A percentile compares a stretch with the other conserved stretches of the same genome.
These are phyloP conservation scores for Cephus pygmeus DNA, from an alignment of 2,888 invertebrate species.

Conservation along the genomic window DNA sequence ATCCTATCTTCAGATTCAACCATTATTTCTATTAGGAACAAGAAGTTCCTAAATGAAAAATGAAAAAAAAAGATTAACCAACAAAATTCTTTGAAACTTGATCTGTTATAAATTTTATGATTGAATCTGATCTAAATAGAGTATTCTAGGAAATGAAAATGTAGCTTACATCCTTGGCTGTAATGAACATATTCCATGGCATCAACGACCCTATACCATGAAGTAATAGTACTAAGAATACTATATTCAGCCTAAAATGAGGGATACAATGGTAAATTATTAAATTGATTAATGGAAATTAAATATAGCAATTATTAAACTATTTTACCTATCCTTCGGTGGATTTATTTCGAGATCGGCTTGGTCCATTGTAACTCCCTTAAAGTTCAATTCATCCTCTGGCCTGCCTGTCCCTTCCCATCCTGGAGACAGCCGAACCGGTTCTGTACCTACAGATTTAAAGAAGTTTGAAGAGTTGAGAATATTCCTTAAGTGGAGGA, in stretches of 20 bases:
- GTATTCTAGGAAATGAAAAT: background rate
- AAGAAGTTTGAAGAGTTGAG: background rate
- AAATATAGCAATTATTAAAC: background rate
- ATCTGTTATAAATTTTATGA: background rate
- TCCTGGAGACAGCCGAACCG: conserved; percentile 86
- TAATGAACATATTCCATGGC: conserved; percentile 99
- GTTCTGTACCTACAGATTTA: conserved; percentile 70
- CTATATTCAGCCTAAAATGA: conserved; percentile 74
- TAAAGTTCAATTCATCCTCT: conserved; percentile 86
- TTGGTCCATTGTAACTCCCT: conserved; percentile 77
- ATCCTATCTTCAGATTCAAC: conserved; percentile 7
- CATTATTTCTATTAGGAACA: background rate
- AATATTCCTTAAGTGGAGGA: background rate
- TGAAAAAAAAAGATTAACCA: background rate
- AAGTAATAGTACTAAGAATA: conserved; percentile 88
- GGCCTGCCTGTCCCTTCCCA: conserved; percentile 89
- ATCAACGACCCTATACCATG: conserved; percentile 95
- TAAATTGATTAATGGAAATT: conserved; percentile 11
- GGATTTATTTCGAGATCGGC: conserved; percentile 79
- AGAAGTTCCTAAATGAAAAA: background rate
- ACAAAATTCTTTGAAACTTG: background rate
- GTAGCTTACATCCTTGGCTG: conserved; percentile 81
- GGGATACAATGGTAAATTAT: conserved; percentile 21
- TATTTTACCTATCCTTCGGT: conserved; percentile 76
- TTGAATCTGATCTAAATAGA: background rate